These are phyloP conservation scores for Leptinotarsa lineolata DNA, from an alignment of 1,140 invertebrate genomes.

Conservation along the genomic window DNA sequence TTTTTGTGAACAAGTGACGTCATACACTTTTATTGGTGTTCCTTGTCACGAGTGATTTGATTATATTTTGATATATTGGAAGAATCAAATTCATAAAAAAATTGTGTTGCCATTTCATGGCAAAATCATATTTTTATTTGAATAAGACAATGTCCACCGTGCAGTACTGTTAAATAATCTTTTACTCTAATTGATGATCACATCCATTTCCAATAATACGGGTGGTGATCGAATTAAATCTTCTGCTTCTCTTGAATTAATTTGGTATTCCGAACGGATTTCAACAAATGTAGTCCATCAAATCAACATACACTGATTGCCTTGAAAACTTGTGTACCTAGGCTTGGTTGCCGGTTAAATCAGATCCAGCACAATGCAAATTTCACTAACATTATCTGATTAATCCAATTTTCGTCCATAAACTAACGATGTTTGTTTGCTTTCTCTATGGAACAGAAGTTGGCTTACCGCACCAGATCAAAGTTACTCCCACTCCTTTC, in stretches of 20 bases:
- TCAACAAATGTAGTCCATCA: background rate
- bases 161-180: too few species aligned
- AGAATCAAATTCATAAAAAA: too few species aligned
- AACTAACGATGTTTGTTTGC: slow-evolving; percentile 24
- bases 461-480: slow-evolving; percentile 60
- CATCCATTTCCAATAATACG: too few species aligned
- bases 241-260: background rate
- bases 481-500: slow-evolving; percentile 57
- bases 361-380: background rate
- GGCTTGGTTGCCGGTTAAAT: background rate
- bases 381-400: background rate
- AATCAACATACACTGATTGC: slow-evolving; percentile 3
- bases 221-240: too few species aligned
- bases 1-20: too few species aligned
- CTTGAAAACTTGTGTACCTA: background rate
- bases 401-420: background rate
- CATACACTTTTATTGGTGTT: too few species aligned
- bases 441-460: slow-evolving; percentile 58
- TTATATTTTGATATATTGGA: too few species aligned
- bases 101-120: too few species aligned
- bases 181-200: too few species aligned
- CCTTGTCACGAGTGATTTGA: too few species aligned
- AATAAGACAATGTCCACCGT: too few species aligned
- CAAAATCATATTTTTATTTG: too few species aligned
- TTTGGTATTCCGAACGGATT: background rate